These are phyloP conservation scores for Panulirus ornatus DNA, from an alignment of 1,140 invertebrate species.

Conservation along the genomic window DNA sequence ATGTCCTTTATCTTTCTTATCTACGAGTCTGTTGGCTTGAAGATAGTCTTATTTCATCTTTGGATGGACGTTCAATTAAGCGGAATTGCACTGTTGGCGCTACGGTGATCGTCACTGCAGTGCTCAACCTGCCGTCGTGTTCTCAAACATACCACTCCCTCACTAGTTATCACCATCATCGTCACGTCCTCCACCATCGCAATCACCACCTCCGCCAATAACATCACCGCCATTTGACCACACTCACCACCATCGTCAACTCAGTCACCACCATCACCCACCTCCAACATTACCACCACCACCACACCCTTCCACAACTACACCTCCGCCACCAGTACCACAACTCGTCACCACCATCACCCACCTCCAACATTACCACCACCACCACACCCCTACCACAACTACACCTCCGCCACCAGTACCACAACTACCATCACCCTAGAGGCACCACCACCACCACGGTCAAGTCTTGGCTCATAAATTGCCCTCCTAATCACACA, in stretches of 20 bases:
- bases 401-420: not conserved
- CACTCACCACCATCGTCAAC: not conserved
- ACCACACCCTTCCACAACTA: not conserved
- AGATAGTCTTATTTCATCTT: too few species aligned
- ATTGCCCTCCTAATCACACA: conserved; percentile 42
- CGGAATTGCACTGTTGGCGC: too few species aligned
- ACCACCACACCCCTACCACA: not conserved
- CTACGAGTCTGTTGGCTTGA: too few species aligned
- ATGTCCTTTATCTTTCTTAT: too few species aligned
- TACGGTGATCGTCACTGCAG: too few species aligned
- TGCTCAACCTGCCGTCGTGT: too few species aligned
- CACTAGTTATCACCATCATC: not conserved
- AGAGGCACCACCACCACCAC: not conserved
- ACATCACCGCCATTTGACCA: not conserved
- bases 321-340: not conserved
- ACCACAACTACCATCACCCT: conserved; percentile 5
- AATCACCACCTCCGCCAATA: not conserved
- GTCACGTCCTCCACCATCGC: not conserved
- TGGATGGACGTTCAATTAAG: too few species aligned
- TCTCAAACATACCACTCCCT: too few species aligned
- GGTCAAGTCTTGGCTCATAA: conserved; percentile 14
- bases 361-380: not conserved
- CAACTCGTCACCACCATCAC: not conserved
- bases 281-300: not conserved
- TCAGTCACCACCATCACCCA: not conserved